Conservation (phyloP, 2,888 invertebrate genomes). For the Papilio elwesi region DNA sequence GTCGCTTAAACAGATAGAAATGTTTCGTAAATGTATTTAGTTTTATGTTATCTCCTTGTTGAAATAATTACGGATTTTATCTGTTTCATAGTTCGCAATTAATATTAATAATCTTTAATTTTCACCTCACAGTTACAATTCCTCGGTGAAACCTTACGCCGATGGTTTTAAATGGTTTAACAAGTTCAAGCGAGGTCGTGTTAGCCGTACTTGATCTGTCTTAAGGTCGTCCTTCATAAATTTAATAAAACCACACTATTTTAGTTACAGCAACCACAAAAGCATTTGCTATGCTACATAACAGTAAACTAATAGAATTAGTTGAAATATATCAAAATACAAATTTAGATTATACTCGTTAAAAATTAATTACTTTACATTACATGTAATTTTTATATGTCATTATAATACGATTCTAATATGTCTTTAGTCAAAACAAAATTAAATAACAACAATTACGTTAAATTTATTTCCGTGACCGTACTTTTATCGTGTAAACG, state of each 20-base stretch:
- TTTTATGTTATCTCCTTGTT: no score
- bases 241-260: not conserved
- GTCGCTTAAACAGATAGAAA: not conserved
- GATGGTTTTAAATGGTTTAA: slow-evolving; percentile 16
- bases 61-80: not conserved
- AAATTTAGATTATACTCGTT: not conserved
- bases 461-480: not conserved
- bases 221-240: slow-evolving; percentile 10
- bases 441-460: no score
- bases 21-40: not conserved
- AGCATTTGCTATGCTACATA: no score
- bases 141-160: slow-evolving; percentile 7
- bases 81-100: no score
- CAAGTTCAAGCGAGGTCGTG: slow-evolving; percentile 19
- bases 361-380: not conserved
- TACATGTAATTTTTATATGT: not conserved
- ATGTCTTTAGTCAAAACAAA: no score
- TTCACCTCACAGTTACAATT: not conserved
- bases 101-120: not conserved
- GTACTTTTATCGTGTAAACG: not conserved
- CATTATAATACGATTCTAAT: no score
- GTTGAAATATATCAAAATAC: not conserved
- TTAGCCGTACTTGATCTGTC: slow-evolving; percentile 12
- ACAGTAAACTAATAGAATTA: not conserved
- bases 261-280: not conserved